These are phyloP conservation scores for Fringilla coelebs DNA, from an alignment of 2,797 vertebrate genomes.

Conservation along the genomic window DNA sequence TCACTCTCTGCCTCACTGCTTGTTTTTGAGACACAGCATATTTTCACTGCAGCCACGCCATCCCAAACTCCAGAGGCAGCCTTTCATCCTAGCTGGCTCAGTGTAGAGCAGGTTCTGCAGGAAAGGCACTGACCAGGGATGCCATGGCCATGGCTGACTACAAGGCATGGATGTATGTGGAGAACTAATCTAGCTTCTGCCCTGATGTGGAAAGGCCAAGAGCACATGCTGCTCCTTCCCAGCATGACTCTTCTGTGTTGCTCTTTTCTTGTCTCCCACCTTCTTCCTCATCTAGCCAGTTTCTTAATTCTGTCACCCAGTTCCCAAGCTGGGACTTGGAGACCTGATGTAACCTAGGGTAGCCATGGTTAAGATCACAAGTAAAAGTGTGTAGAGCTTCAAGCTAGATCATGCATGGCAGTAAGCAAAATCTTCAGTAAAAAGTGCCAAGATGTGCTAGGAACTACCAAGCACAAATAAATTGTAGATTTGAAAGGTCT, in stretches of 20 bases:
- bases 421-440: neutral
- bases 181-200: neutral
- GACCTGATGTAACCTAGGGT: neutral
- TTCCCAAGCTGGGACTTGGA: neutral
- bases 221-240: neutral
- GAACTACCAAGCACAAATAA: neutral
- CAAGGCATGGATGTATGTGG: accelerated
- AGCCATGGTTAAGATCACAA: neutral
- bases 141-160: neutral
- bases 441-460: neutral
- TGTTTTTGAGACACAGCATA: neutral
- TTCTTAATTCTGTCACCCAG: neutral
- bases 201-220: neutral
- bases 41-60: neutral
- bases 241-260: neutral
- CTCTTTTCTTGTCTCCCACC: neutral
- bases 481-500: neutral
- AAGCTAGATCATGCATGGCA: neutral
- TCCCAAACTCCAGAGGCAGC: neutral
- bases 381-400: neutral
- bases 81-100: neutral
- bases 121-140: neutral
- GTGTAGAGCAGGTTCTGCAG: neutral
- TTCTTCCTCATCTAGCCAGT: neutral
- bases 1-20: neutral